Percentiles rank a stretch among this genome's conserved stretches.
Conservation (phyloP, 1,140 invertebrate genomes). For the Saccostrea echinata region DNA sequence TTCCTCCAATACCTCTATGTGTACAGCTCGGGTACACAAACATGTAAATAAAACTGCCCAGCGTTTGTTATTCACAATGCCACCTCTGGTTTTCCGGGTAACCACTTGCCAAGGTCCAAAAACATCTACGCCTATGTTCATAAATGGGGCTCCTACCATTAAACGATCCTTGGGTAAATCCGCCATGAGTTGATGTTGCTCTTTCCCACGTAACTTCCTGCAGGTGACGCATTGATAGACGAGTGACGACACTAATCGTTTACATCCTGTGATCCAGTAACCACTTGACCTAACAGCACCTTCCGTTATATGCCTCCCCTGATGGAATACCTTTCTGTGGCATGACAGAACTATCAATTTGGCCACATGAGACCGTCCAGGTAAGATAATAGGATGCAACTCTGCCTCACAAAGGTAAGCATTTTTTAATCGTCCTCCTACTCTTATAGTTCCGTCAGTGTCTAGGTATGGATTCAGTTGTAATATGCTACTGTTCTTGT, state of each 20-base stretch:
- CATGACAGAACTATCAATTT: constrained; percentile 39
- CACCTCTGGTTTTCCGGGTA: constrained; percentile 49
- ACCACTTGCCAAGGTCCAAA: constrained; percentile 54
- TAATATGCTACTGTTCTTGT: not conserved
- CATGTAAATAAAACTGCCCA: constrained; percentile 65
- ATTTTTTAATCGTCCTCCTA: constrained; percentile 40
- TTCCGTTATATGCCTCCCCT: constrained; percentile 46
- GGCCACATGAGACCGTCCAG: constrained; percentile 40
- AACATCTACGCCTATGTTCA: constrained; percentile 50
- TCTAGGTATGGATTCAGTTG: not conserved
- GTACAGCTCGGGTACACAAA: constrained; percentile 47
- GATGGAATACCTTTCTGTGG: constrained; percentile 39
- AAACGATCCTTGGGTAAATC: constrained; percentile 54
- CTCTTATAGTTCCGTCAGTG: constrained; percentile 35
- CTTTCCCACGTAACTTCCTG: constrained; percentile 36
- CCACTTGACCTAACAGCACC: constrained; percentile 40
- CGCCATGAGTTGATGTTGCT: constrained; percentile 46
- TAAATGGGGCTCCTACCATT: constrained; percentile 40
- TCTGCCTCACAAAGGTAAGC: not conserved
- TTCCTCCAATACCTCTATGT: constrained; percentile 63
- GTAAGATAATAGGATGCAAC: constrained; percentile 48
- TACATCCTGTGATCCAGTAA: constrained; percentile 49
- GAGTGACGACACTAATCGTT: constrained; percentile 21
- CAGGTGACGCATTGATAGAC: constrained; percentile 44
- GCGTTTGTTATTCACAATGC: constrained; percentile 49